Base-by-base conservation (phyloP, 1,140 invertebrate genomes). In the Tetramorium simillimum region DNA sequence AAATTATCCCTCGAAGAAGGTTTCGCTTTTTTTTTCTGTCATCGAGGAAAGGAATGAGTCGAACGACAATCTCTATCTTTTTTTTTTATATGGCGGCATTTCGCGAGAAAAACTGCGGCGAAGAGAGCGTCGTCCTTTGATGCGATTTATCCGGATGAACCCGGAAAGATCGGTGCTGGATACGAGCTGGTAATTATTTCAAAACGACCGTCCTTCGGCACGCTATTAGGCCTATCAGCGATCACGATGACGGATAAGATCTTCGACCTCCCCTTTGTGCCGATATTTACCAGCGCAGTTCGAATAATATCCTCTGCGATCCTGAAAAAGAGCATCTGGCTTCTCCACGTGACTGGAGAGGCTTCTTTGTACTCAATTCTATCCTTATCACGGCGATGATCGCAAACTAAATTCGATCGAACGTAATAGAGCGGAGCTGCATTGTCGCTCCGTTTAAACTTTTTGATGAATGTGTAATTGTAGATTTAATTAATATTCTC, bases 251-350 rank as follows among this genome's bases (percentile, higher is more conserved):
- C 65, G 91, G 92, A 93, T 93, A 91, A 90, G 86, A 91, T 90
- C 82, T 85, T 70, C 86, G 84, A 81, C 40, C 77, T 82, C 76
- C 81, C 72, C 88, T 91, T 93, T 92, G 89, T 92, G 73, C 24
- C 70, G 84, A 92, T 89, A 89, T 90, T 92, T 92, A 72, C 85
- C 69, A 81, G 88, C 87, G 84, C 85, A 69, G 86, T 87, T 89
- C 40, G 49, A 80, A 53, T 81, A 85, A 84, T 77, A 90, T 85
- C 69, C 89, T 91, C 87, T 89, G 89, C 92, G 91, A 93, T 93
- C 89, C 90, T 92, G 91, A 93, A 94, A 94, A 94, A 93, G 93
- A 93, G 94, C 94, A 95, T 94, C 93, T 94, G 94, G 90, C 92
- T 92, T 89, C 91, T 90, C 72, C 86, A 91, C 90, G 91, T 91